These are phyloP conservation scores for Argynnis bischoffii DNA, from an alignment of 2,888 invertebrate genomes.

Conservation along the genomic window DNA sequence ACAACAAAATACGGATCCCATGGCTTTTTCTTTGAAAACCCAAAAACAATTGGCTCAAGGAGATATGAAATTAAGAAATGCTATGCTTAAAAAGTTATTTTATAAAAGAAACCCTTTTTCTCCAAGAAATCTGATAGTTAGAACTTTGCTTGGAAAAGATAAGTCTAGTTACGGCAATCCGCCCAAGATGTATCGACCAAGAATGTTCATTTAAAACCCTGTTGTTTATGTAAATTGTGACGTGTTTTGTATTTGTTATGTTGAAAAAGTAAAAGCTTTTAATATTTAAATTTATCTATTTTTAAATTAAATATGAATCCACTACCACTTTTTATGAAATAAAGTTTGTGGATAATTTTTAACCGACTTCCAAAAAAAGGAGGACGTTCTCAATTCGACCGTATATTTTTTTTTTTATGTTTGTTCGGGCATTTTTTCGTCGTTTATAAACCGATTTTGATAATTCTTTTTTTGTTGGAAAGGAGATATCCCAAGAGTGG, in stretches of 20 bases:
- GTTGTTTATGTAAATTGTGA: slow-evolving; percentile 32
- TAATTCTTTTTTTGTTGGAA: no score
- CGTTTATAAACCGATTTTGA: no score
- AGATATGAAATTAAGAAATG: slow-evolving; percentile 63
- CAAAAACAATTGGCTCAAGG: slow-evolving; percentile 58
- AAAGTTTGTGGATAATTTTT: background rate
- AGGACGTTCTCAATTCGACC: no score
- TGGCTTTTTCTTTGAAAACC: slow-evolving; percentile 54
- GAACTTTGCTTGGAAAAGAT: slow-evolving; percentile 66
- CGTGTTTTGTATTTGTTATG: slow-evolving; percentile 24
- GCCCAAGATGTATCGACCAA: slow-evolving; percentile 52
- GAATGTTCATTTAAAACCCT: slow-evolving; percentile 58
- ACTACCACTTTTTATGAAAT: background rate
- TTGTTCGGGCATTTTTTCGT: no score
- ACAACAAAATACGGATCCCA: slow-evolving; percentile 46
- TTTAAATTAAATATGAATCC: background rate
- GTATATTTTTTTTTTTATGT: no score
- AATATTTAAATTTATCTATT: background rate
- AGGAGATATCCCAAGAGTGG: no score
- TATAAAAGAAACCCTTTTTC: slow-evolving; percentile 71
- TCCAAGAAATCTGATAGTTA: slow-evolving; percentile 62
- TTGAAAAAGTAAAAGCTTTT: slow-evolving; percentile 11
- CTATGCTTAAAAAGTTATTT: slow-evolving; percentile 66
- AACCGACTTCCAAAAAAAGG: no score
- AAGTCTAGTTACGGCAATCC: slow-evolving; percentile 61